A percentile compares a stretch with the other conserved stretches of the same genome.
Conservation (phyloP, 23 tunicate genomes). For the Trididemnum nubilum region DNA sequence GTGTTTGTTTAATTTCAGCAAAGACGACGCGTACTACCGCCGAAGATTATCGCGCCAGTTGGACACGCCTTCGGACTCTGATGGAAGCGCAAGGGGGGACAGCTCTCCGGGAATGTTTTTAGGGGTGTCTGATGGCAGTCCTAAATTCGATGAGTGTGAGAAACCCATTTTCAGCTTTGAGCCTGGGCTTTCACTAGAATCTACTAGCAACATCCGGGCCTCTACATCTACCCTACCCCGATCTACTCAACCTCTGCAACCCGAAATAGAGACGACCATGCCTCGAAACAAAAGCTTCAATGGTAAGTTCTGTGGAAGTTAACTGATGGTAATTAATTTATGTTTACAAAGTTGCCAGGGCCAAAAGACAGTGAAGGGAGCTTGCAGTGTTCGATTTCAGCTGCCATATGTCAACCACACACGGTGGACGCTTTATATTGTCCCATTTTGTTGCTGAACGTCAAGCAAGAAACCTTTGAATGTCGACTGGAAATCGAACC, state of each 20-base stretch:
- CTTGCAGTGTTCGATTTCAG: no score
- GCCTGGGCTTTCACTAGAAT: not conserved
- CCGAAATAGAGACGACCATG: not conserved
- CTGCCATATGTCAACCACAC: no score
- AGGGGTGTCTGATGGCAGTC: not conserved
- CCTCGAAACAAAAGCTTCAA: slow-evolving; percentile 9
- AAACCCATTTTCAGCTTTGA: not conserved
- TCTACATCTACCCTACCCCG: not conserved
- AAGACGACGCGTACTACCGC: no score
- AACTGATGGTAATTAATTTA: no score
- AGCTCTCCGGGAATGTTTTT: slow-evolving; percentile 2
- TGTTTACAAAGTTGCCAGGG: no score
- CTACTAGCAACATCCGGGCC: not conserved
- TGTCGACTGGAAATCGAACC: no score
- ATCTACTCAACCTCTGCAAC: not conserved
- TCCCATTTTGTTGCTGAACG: no score
- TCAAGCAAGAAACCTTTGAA: no score
- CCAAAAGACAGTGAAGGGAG: no score
- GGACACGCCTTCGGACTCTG: not conserved
- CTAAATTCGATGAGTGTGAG: not conserved
- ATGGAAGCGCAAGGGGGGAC: not conserved
- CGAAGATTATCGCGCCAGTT: no score
- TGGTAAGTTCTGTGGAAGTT: not conserved
- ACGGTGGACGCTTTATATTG: no score
- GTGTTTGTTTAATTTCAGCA: no score